These are phyloP conservation scores for Eueides isabella DNA, from an alignment of 1,140 invertebrate genomes.

Conservation along the genomic window DNA sequence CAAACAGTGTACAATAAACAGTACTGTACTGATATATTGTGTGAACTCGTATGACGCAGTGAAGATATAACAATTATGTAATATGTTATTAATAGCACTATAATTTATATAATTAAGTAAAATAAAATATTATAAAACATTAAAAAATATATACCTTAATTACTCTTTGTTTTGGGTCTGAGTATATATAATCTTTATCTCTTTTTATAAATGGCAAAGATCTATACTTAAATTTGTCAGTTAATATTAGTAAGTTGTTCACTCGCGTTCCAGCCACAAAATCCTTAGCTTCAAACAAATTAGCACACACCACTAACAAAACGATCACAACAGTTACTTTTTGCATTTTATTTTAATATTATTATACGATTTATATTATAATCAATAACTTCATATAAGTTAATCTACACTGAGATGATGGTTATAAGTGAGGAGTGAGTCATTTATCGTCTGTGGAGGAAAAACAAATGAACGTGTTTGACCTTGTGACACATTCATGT, in stretches of 20 bases:
- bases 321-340: conserved; percentile 47
- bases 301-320: conserved; percentile 54
- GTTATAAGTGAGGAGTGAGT: conserved; percentile 41
- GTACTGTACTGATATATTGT: neutral
- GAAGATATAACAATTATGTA: neutral
- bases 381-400: neutral
- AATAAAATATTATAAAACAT: too few species aligned
- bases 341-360: conserved; percentile 52
- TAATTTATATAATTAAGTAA: neutral
- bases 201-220: conserved; percentile 57
- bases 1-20: neutral
- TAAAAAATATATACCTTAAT: conserved; percentile 57
- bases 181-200: conserved; percentile 67
- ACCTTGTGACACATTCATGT: conserved; percentile 36
- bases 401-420: conserved; percentile 39
- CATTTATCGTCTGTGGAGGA: conserved; percentile 48
- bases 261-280: conserved; percentile 62
- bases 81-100: neutral
- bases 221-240: conserved; percentile 61
- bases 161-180: conserved; percentile 61
- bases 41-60: neutral
- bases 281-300: conserved; percentile 59
- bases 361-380: neutral
- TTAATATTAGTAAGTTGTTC: conserved; percentile 71
- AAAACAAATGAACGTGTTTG: conserved; percentile 46